Base-by-base conservation (phyloP, 2,797 vertebrate genomes). In the Hyperoplus immaculatus region DNA sequence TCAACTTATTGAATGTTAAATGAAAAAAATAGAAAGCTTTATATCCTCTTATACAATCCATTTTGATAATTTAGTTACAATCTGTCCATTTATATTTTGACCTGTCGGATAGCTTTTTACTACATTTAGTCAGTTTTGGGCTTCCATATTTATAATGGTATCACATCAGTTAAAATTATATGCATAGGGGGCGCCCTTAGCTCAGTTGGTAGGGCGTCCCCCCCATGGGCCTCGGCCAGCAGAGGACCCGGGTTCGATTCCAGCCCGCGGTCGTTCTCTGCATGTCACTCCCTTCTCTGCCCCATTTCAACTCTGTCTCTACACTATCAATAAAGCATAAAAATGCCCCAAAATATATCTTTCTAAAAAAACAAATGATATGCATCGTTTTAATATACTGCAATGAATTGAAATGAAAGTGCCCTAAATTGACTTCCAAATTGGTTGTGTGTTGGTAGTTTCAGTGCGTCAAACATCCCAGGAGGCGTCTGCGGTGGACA, bases 401-500 rank as follows among this genome's bases (percentile, higher is more conserved):
- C 29, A 14, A 15, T 36, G 39, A 36, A 45, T 18, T 0, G 39
- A 16, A 8, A 43, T 53, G n/a, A 50, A 59, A 49, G 1, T 16
- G 15, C 13, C 1, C 14, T 51, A 5, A 49, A 43, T 3, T 13
- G 8, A 45, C 42, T 43, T 8, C 0, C 0, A 55, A 39, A 61
- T 54, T 8, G 3, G 21, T 46, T 16, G 12, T 54, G 5, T 9
- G 77, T 79, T 70, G 29, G 29, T 42, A 92, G 90, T 91, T 45
- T 83, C 87, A 96, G 96, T 97, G 57, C 95, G 95, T 73, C 95
- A 94, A 67, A 91, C 94, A 8, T 78, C 93, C 4, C 95, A 95
- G 75, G 97, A 95, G 10, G 88, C 91, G 71, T 97, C 95, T 3
- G 97, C 96, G 0, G 93, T 98, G 55, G 97, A 98, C 84, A 96